These are phyloP conservation scores for Oenanthe oenanthe DNA, from an alignment of 2,113 vertebrate species.

Conservation along the genomic window DNA sequence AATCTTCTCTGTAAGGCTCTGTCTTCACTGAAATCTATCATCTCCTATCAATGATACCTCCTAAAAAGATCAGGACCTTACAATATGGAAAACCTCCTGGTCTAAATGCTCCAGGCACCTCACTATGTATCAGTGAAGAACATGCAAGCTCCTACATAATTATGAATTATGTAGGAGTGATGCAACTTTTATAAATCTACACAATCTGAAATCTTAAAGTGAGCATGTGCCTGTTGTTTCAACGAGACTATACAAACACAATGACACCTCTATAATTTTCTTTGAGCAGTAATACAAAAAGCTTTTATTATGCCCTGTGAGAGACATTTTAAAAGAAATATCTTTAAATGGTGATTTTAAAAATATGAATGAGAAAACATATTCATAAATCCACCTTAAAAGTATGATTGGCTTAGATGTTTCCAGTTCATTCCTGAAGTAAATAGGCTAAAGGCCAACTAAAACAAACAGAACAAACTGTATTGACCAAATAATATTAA, in stretches of 20 bases:
- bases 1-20: slow-evolving; percentile 8
- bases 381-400: neutral
- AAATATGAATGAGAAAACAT: neutral
- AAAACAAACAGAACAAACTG: neutral
- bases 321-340: neutral
- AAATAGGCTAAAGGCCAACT: neutral
- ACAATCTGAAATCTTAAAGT: neutral
- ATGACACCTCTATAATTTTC: neutral
- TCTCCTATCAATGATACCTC: slow-evolving; percentile 18
- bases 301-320: neutral
- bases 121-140: neutral
- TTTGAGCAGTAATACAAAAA: neutral
- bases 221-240: neutral
- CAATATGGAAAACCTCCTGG: neutral
- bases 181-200: neutral
- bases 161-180: neutral
- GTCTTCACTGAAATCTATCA: slow-evolving; percentile 13
- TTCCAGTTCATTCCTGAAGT: neutral
- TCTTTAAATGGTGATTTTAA: neutral
- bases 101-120: neutral
- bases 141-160: neutral
- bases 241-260: neutral
- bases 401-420: neutral
- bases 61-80: slow-evolving; percentile 18
- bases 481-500: neutral